These are phyloP conservation scores for Drosophila nigrodunni DNA, from an alignment of 1,140 invertebrate species.

Conservation along the genomic window DNA sequence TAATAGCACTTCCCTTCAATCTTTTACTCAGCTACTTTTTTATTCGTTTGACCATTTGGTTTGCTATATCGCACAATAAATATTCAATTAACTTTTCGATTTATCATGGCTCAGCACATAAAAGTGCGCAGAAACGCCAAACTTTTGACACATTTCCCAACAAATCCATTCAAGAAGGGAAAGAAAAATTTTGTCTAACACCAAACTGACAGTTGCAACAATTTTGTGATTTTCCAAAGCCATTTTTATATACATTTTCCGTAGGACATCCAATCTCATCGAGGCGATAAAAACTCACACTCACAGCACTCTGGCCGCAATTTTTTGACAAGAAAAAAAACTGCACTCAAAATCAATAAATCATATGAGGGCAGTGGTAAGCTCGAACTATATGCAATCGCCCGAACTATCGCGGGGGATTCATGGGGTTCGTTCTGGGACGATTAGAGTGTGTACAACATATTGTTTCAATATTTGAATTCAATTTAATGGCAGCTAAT, in stretches of 20 bases:
- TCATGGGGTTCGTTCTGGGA: neutral
- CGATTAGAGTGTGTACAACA: slow-evolving; percentile 32
- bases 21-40: neutral
- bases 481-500: slow-evolving; percentile 82
- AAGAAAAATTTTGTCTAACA: slow-evolving; percentile 21
- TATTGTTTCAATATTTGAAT: slow-evolving; percentile 83
- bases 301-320: slow-evolving; percentile 36
- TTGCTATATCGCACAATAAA: slow-evolving; percentile 16
- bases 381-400: slow-evolving; percentile 58
- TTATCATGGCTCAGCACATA: slow-evolving; percentile 28
- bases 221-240: slow-evolving; percentile 55
- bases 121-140: slow-evolving; percentile 13
- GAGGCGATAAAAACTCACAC: slow-evolving; percentile 20
- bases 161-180: neutral
- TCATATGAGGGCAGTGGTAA: slow-evolving; percentile 51
- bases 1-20: no score
- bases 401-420: neutral
- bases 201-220: slow-evolving; percentile 48
- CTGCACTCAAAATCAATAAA: slow-evolving; percentile 77
- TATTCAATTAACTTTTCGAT: slow-evolving; percentile 48
- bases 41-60: slow-evolving; percentile 13
- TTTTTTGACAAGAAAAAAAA: slow-evolving; percentile 70
- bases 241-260: slow-evolving; percentile 63
- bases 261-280: slow-evolving; percentile 39
- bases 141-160: neutral